Percentiles rank a stretch among this genome's conserved stretches.
Evolutionary conservation across 2,113 vertebrate genomes (phyloP).

Genomic region (Paradoxurus hermaphroditus): DNA sequence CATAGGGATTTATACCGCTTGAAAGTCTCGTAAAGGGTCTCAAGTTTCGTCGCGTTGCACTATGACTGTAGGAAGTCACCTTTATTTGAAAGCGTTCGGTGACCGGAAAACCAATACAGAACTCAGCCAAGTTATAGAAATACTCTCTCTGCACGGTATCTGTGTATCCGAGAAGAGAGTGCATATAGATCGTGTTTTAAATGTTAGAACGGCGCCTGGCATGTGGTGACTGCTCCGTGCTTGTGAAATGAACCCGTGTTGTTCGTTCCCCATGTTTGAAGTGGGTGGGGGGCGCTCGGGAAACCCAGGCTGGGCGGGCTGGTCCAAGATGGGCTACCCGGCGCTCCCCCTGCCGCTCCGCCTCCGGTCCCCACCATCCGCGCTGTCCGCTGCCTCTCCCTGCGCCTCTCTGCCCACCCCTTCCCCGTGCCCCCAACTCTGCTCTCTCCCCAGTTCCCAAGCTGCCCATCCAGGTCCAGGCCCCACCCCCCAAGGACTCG

Average conservation of each 20-base stretch:
- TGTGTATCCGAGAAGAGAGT: not conserved
- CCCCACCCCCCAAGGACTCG: slow-evolving; percentile 23
- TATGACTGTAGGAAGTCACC: not conserved
- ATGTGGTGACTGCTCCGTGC: fast-evolving
- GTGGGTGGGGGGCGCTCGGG: not conserved
- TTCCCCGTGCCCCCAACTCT: not conserved
- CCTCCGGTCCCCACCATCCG: fast-evolving
- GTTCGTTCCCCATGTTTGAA: not conserved
- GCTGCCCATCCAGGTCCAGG: slow-evolving; percentile 16
- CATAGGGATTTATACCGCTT: not conserved
- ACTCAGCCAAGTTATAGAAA: not conserved
- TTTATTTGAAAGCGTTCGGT: not conserved
- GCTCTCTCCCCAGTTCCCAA: slow-evolving; percentile 55
- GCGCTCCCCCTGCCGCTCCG: not conserved
- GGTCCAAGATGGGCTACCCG: not conserved
- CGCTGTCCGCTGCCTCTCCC: not conserved
- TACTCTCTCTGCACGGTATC: not conserved
- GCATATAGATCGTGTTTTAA: not conserved
- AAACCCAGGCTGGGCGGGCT: not conserved
- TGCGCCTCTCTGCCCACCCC: not conserved
- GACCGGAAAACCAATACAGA: not conserved
- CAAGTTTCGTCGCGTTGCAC: not conserved
- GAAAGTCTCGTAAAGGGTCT: not conserved
- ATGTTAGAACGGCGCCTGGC: not conserved
- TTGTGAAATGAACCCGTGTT: not conserved